These are phyloP conservation scores for Danaus plexippus DNA, from an alignment of 1,140 invertebrate species.

Conservation along the genomic window DNA sequence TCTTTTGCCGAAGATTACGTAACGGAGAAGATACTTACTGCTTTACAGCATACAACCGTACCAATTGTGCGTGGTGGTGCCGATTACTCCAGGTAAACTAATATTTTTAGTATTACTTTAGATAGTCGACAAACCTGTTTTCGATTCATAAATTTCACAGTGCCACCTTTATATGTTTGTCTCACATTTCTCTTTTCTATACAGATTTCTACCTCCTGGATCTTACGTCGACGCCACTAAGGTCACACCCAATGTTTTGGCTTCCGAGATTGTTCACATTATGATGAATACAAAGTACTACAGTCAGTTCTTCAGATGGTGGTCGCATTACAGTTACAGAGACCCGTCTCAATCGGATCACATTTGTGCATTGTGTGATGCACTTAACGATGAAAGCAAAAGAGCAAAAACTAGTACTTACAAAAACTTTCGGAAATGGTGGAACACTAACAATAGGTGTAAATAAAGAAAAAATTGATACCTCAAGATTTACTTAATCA, in stretches of 20 bases:
- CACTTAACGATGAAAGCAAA: constrained; percentile 34
- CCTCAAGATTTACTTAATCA: too few relatives aligned
- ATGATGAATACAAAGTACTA: constrained; percentile 35
- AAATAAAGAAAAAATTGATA: neutral
- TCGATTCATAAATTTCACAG: too few relatives aligned
- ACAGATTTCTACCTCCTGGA: constrained; percentile 54
- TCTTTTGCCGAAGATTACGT: constrained; percentile 75
- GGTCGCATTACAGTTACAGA: constrained; percentile 34
- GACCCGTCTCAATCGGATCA: constrained; percentile 32
- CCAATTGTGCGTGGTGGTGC: constrained; percentile 71
- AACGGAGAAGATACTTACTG: constrained; percentile 76
- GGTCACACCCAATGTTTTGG: constrained; percentile 25
- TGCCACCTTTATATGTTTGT: too few relatives aligned
- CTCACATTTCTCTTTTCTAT: constrained; percentile 3
- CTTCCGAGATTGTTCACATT: constrained; percentile 28
- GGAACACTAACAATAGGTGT: constrained; percentile 40
- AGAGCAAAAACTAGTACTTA: constrained; percentile 31
- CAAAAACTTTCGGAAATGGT: constrained; percentile 45
- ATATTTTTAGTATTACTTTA: too few relatives aligned
- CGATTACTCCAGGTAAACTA: constrained; percentile 42
- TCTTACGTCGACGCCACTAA: constrained; percentile 44
- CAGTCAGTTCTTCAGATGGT: constrained; percentile 47
- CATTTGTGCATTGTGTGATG: constrained; percentile 43
- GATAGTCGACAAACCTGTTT: too few relatives aligned
- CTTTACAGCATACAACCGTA: constrained; percentile 64